Percentiles rank a stretch among this genome's conserved stretches.
Conservation (phyloP, 2,113 vertebrate species). For the Serinus canaria region DNA sequence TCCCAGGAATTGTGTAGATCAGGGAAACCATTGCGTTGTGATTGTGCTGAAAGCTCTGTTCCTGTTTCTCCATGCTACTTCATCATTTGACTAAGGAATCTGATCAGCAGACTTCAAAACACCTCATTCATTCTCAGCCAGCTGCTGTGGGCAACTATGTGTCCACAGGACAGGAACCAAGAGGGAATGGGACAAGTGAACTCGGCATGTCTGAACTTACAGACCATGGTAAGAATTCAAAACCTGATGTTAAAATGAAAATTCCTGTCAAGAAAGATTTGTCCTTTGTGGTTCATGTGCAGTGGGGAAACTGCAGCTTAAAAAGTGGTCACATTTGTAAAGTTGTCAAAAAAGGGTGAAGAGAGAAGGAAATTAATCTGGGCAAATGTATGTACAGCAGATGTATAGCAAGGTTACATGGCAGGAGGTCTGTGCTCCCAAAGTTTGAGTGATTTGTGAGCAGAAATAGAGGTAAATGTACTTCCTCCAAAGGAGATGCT, state of each 20-base stretch:
- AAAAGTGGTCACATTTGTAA: neutral
- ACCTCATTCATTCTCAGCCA: conserved; percentile 22
- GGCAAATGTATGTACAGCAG: neutral
- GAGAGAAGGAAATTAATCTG: neutral
- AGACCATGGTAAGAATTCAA: conserved; percentile 64
- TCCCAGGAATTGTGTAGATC: neutral
- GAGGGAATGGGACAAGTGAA: neutral
- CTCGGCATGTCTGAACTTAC: conserved; percentile 14
- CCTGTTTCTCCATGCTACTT: neutral
- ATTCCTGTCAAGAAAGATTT: neutral
- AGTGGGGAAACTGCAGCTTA: neutral
- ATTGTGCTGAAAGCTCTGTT: neutral
- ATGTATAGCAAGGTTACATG: neutral
- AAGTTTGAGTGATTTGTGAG: neutral
- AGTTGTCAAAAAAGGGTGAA: neutral
- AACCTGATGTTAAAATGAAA: neutral
- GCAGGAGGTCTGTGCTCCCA: neutral
- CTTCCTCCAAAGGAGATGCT: neutral
- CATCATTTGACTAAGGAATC: conserved; percentile 57
- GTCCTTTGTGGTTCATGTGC: neutral
- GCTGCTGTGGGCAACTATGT: neutral
- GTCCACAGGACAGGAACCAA: neutral
- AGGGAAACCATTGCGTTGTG: neutral
- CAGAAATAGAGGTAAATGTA: fast-evolving
- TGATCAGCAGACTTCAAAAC: conserved; percentile 12